Evolutionary conservation across 2,888 invertebrate genomes (phyloP).

Genomic region (Keiferia lycopersicella): DNA sequence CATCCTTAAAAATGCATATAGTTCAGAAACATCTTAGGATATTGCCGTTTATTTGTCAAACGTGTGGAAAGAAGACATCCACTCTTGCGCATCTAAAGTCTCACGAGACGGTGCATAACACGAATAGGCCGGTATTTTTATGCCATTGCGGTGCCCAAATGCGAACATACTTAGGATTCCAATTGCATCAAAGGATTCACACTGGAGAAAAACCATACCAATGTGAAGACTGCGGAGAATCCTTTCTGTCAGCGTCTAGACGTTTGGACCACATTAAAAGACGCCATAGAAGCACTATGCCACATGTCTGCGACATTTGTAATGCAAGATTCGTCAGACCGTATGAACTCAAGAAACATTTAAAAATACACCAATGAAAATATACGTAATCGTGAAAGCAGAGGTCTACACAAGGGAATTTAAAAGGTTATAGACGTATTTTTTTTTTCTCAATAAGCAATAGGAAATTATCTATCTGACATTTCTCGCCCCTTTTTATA

Average conservation of each 20-base stretch:
- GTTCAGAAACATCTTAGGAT: constrained; percentile 67
- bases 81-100: constrained; percentile 59
- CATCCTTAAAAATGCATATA: constrained; percentile 63
- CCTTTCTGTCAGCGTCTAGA: constrained; percentile 66
- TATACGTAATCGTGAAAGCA: neutral
- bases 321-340: constrained; percentile 64
- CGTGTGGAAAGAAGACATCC: constrained; percentile 65
- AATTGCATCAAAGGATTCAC: constrained; percentile 63
- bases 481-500: too few relatives aligned
- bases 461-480: too few relatives aligned
- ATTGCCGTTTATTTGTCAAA: constrained; percentile 57
- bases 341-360: constrained; percentile 66
- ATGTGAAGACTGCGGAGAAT: constrained; percentile 60
- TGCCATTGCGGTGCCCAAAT: constrained; percentile 65
- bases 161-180: constrained; percentile 56
- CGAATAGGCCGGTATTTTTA: constrained; percentile 48
- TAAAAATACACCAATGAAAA: neutral
- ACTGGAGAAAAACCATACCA: constrained; percentile 64
- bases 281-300: constrained; percentile 54
- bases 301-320: constrained; percentile 61
- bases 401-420: neutral
- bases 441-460: neutral
- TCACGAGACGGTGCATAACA: constrained; percentile 56
- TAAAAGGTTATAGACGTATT: constrained; percentile 27
- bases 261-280: constrained; percentile 65